phyloP scores from a whole-genome alignment of 2,113 vertebrate genomes.

The Hemibagrus wyckioides region DNA sequence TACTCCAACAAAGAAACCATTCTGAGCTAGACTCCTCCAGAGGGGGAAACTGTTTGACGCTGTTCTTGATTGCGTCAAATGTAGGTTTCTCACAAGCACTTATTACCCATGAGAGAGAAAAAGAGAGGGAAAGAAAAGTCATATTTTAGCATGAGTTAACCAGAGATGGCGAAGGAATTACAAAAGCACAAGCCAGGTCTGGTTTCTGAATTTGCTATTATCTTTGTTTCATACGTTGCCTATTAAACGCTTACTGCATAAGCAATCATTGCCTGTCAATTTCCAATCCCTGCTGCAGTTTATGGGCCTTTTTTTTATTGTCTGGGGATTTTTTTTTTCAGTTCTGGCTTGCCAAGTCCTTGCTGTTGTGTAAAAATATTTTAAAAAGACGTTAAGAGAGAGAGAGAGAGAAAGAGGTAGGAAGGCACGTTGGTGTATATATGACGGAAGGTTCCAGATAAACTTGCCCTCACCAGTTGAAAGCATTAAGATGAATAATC shows the following conservation, averaged over 20 bases:
- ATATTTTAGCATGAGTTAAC: constrained; percentile 22
- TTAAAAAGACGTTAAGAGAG: constrained; percentile 30
- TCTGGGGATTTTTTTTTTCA: constrained; percentile 36
- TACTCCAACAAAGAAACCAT: constrained; percentile 24
- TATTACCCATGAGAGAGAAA: constrained; percentile 12
- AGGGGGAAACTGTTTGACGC: constrained; percentile 6
- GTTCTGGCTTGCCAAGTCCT: constrained; percentile 43
- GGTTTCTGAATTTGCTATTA: constrained; percentile 42
- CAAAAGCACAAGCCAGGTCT: constrained; percentile 29
- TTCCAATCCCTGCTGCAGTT: constrained; percentile 53
- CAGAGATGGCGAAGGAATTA: constrained; percentile 13
- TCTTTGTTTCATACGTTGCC: constrained; percentile 47
- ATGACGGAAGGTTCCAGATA: constrained; percentile 55
- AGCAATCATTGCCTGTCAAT: constrained; percentile 56
- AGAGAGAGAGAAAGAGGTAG: constrained; percentile 15
- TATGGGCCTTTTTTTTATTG: constrained; percentile 41
- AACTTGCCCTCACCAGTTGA: constrained; percentile 60
- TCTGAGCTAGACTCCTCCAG: constrained; percentile 18
- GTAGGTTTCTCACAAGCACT: constrained; percentile 30
- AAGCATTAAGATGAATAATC: constrained; percentile 69
- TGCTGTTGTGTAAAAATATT: constrained; percentile 45
- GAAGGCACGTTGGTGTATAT: constrained; percentile 36
- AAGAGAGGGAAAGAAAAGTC: neutral
- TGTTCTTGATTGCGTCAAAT: constrained; percentile 25
- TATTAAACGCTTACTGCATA: constrained; percentile 48